Conservation (phyloP, 2,888 invertebrate species). For the Teleogryllus oceanicus region DNA sequence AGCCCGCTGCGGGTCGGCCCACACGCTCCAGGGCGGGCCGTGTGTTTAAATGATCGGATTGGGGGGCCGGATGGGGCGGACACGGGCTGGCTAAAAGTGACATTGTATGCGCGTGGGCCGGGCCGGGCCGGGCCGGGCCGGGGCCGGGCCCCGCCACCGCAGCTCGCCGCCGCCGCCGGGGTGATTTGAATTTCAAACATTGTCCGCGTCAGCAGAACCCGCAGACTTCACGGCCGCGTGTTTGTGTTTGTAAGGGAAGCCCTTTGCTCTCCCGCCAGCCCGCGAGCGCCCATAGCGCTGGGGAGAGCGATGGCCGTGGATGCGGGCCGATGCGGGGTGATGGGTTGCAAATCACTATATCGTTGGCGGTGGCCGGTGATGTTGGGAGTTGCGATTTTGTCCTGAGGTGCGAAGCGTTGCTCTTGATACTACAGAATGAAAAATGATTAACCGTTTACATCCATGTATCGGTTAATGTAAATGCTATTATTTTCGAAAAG, state of each 20-base stretch:
- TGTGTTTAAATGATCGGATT: neutral
- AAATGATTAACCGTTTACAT: too few relatives aligned
- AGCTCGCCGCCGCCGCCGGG: neutral
- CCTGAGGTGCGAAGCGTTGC: too few relatives aligned
- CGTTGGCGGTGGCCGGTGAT: too few relatives aligned
- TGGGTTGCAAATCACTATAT: too few relatives aligned
- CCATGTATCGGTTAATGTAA: too few relatives aligned
- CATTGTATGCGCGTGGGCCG: neutral
- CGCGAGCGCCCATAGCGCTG: too few relatives aligned
- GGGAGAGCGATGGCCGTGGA: too few relatives aligned
- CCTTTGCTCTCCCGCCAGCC: neutral
- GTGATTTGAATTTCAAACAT: conserved; percentile 18
- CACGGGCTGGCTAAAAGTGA: neutral
- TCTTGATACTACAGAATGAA: too few relatives aligned
- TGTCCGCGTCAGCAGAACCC: conserved; percentile 18
- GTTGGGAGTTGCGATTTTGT: too few relatives aligned
- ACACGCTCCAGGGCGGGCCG: neutral
- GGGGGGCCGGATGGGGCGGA: neutral
- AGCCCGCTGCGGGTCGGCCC: neutral
- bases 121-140: neutral
- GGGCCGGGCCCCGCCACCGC: neutral
- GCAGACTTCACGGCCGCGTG: neutral
- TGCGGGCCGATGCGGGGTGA: too few relatives aligned
- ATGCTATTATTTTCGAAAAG: too few relatives aligned
- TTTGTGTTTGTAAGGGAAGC: conserved; percentile 8